Evolutionary conservation across 2,113 vertebrate genomes (phyloP).

Genomic region (Melanerpes formicivorus): DNA sequence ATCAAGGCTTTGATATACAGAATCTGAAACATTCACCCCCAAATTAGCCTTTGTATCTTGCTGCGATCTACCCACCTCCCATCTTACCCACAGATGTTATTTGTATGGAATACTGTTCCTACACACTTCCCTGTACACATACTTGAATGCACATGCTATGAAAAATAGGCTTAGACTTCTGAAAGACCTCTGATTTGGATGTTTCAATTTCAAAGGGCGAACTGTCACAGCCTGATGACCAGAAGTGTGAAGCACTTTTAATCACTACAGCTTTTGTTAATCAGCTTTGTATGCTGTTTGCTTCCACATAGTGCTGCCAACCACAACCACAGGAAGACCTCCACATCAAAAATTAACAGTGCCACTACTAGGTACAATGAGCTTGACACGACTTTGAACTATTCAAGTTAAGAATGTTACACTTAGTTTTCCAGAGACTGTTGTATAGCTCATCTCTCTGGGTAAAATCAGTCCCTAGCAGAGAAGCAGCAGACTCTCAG

Average conservation of each 20-base stretch:
- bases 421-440: neutral
- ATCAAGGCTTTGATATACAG: conserved; percentile 34
- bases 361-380: neutral
- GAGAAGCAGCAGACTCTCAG: neutral
- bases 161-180: neutral
- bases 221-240: neutral
- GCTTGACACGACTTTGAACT: neutral
- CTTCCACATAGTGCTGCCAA: accelerated
- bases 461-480: neutral
- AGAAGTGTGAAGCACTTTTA: neutral
- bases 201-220: neutral
- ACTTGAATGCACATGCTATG: neutral
- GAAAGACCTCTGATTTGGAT: neutral
- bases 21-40: conserved; percentile 3
- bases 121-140: neutral
- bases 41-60: conserved; percentile 26
- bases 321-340: neutral
- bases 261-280: neutral
- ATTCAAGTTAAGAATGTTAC: neutral
- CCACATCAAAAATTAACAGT: neutral
- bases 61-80: conserved; percentile 6
- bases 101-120: neutral
- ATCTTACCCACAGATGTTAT: neutral
- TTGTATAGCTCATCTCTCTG: neutral
- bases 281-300: neutral